Percentiles rank a stretch among this genome's conserved stretches.
Conservation (phyloP, 2,888 invertebrate species). For the Agrochola circellaris region DNA sequence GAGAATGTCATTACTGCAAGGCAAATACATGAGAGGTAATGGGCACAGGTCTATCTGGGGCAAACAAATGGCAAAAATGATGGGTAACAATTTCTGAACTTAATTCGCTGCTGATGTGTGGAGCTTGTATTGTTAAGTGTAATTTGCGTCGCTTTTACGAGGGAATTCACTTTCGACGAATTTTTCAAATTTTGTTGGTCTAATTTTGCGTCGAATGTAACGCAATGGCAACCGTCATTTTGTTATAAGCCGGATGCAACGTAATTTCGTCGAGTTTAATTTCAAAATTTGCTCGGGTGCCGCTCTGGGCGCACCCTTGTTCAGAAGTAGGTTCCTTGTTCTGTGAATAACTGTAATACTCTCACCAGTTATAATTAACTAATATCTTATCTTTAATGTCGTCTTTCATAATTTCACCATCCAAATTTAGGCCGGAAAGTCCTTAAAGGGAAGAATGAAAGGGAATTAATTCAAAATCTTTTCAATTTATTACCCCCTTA, state of each 20-base stretch:
- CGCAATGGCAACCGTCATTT: not conserved
- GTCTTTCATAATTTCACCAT: constrained; percentile 30
- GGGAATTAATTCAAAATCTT: constrained; percentile 35
- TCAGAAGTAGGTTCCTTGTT: constrained; percentile 12
- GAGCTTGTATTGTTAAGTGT: constrained; percentile 6
- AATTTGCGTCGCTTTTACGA: constrained; percentile 13
- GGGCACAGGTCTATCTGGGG: not conserved
- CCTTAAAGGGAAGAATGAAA: constrained; percentile 25
- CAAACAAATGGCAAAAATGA: constrained; percentile 17
- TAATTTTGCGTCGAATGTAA: constrained; percentile 23
- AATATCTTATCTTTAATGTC: constrained; percentile 52
- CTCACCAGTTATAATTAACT: constrained; percentile 26
- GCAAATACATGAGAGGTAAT: constrained; percentile 2
- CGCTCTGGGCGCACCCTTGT: not conserved
- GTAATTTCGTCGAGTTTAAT: constrained; percentile 27
- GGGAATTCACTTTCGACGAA: constrained; percentile 4
- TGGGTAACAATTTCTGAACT: constrained; percentile 10
- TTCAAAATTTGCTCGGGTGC: not conserved
- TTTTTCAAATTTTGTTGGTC: constrained; percentile 1
- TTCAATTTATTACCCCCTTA: constrained; percentile 58
- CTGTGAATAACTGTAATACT: constrained; percentile 12
- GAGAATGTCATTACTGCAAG: constrained; percentile 26
- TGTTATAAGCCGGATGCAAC: constrained; percentile 22
- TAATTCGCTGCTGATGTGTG: constrained; percentile 20
- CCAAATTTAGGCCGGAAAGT: constrained; percentile 31